Base-by-base conservation (phyloP, 2,888 invertebrate species). In the Cerastis leucographa region DNA sequence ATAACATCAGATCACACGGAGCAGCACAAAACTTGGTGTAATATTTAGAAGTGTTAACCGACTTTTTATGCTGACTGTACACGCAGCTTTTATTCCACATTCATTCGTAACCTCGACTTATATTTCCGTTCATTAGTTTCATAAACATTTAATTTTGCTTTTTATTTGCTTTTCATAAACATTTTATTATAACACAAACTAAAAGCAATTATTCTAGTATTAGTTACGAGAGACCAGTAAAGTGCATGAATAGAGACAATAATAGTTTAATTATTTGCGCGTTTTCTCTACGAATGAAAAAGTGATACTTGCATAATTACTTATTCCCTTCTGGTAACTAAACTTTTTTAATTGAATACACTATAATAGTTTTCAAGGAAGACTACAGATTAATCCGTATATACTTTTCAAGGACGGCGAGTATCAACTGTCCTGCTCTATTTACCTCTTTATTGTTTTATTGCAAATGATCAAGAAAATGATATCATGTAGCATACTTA, bases 201-300 rank as follows among this genome's bases (percentile, higher is more conserved):
- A n/a, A n/a, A n/a, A 29, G 19, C 22, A 35, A 77, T 44, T 76
- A 62, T 51, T 46, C 44, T 8, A 2, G 14, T 40, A 54, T 62
- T 69, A 22, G 61, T 51, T 61, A 62, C 22, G n/a, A 9, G 4
- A 17, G 29, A 61, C 35, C 59, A 44, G 25, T 12, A 25, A 65
- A 49, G 29, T 66, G 46, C 65, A 56, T 56, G 29, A 40, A 44
- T 46, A 76, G 29, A 59, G 40, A n/a, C n/a, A n/a, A n/a, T n/a
- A n/a, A n/a, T n/a, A n/a, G n/a, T n/a, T 59, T n/a, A 49, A 46
- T 76, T 76, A 76, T 46, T 64, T 76, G 12, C 35, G 12, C 6
- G 1, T 76, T 46, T 65, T 19, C 19, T 62, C 8, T 8, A 8
- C 4, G 17, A 42, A 40, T 40, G 19, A 8, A 49, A 61, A 61